Evolutionary conservation across 2,888 invertebrate species (phyloP).

Genomic region (Syrphus vitripennis): DNA sequence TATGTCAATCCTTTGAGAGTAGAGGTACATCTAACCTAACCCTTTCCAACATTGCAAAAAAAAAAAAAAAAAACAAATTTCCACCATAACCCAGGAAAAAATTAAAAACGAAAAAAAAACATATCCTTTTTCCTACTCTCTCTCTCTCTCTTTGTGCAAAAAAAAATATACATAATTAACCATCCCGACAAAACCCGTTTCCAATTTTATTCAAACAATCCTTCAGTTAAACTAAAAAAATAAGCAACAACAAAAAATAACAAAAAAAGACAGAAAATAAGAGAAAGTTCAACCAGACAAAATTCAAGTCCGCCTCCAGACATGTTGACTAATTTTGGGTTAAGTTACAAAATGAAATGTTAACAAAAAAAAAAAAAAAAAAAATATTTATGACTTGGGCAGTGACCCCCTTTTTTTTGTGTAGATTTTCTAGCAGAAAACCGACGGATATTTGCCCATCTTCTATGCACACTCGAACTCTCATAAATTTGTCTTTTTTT

Average conservation of each 20-base stretch:
- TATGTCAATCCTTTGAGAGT: neutral
- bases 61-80: too few species aligned
- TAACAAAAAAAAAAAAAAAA: conserved; percentile 10
- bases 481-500: conserved; percentile 7
- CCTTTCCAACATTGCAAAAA: neutral
- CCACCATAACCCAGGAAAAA: neutral
- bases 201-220: conserved; percentile 15
- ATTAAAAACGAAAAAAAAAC: neutral
- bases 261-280: neutral
- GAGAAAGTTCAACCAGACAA: conserved; percentile 21
- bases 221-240: neutral
- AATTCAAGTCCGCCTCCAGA: conserved; percentile 23
- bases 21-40: neutral
- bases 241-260: neutral
- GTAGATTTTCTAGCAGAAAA: neutral
- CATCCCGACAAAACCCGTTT: conserved; percentile 9
- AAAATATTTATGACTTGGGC: conserved; percentile 20
- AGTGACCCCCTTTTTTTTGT: conserved; percentile 5
- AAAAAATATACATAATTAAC: conserved; percentile 23
- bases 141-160: neutral
- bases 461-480: neutral
- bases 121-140: neutral
- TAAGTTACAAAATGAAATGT: conserved; percentile 29
- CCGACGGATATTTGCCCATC: neutral
- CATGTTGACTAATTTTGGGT: conserved; percentile 36